Evolutionary conservation across 2,888 invertebrate species (phyloP).

Genomic region (Drosophila acutilabella): DNA sequence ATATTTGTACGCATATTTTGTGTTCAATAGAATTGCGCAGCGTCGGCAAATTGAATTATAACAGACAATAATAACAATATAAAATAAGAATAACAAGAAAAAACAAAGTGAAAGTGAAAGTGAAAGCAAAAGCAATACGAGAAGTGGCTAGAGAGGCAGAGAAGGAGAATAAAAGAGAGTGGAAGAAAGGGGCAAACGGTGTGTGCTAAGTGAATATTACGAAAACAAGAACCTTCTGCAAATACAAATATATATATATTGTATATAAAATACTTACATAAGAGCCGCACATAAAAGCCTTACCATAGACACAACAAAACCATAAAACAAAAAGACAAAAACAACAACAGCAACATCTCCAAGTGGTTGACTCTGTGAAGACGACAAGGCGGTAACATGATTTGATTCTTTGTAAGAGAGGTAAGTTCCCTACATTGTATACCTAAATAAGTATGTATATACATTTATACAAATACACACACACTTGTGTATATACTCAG

Average conservation of each 20-base stretch:
- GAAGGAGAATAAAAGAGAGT: not conserved
- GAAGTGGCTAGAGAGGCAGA: not conserved
- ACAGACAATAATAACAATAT: constrained; percentile 54
- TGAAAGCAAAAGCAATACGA: constrained; percentile 47
- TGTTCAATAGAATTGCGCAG: constrained; percentile 40
- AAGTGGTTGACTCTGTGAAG: constrained; percentile 52
- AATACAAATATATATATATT: constrained; percentile 18
- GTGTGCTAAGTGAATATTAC: constrained; percentile 27
- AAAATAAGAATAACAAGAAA: constrained; percentile 26
- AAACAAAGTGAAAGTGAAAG: constrained; percentile 10
- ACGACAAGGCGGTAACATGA: constrained; percentile 63
- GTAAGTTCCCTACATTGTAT: constrained; percentile 45
- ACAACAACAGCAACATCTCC: constrained; percentile 20
- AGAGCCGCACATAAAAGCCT: constrained; percentile 33
- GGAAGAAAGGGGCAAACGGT: not conserved
- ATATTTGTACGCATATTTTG: constrained; percentile 49
- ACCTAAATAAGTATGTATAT: not conserved
- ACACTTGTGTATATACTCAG: not conserved
- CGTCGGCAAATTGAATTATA: constrained; percentile 57
- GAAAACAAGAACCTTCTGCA: constrained; percentile 35
- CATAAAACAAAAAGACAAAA: constrained; percentile 31
- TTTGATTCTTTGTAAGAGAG: constrained; percentile 66
- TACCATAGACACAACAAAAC: constrained; percentile 42
- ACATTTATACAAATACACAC: no score
- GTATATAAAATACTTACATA: constrained; percentile 49